A percentile compares a stretch with the other conserved stretches of the same genome.
These are phyloP conservation scores for Styela clava DNA, from an alignment of 23 tunicate genomes.

Conservation along the genomic window DNA sequence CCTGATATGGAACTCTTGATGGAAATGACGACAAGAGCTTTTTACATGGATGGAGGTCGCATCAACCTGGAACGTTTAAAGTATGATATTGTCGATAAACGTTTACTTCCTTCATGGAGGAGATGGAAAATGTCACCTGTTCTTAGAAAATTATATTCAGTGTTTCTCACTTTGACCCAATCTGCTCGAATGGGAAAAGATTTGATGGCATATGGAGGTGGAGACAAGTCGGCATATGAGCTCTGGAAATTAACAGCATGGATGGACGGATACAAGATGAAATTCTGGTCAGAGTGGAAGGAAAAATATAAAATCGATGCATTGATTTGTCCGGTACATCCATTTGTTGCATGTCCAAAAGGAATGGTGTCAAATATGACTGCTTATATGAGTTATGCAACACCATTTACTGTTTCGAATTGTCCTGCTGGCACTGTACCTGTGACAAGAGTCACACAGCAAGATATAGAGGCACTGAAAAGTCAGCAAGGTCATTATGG, in stretches of 20 bases:
- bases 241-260: slow-evolving; percentile 35
- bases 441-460: slow-evolving; percentile 15
- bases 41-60: slow-evolving; percentile 27
- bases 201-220: slow-evolving; percentile 41
- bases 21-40: slow-evolving; percentile 33
- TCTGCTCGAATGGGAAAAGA: slow-evolving; percentile 45
- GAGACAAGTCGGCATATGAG: slow-evolving; percentile 28
- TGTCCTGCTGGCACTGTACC: slow-evolving; percentile 29
- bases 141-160: slow-evolving; percentile 1
- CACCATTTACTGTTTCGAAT: slow-evolving; percentile 18
- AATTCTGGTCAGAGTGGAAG: slow-evolving; percentile 39
- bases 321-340: slow-evolving; percentile 31
- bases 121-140: slow-evolving; percentile 12
- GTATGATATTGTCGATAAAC: slow-evolving; percentile 19
- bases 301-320: slow-evolving; percentile 33
- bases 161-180: slow-evolving; percentile 58
- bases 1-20: slow-evolving; percentile 50
- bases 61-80: slow-evolving; percentile 12
- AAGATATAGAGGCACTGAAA: slow-evolving; percentile 15
- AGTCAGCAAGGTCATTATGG: slow-evolving; percentile 27
- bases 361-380: slow-evolving; percentile 21
- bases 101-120: slow-evolving; percentile 5
- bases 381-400: slow-evolving; percentile 14
- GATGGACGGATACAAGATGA: slow-evolving; percentile 38
- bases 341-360: slow-evolving; percentile 24